A percentile compares a stretch with the other conserved stretches of the same genome.
Conservation (phyloP, 2,888 invertebrate species). For the Lepidochrysops patricia region DNA sequence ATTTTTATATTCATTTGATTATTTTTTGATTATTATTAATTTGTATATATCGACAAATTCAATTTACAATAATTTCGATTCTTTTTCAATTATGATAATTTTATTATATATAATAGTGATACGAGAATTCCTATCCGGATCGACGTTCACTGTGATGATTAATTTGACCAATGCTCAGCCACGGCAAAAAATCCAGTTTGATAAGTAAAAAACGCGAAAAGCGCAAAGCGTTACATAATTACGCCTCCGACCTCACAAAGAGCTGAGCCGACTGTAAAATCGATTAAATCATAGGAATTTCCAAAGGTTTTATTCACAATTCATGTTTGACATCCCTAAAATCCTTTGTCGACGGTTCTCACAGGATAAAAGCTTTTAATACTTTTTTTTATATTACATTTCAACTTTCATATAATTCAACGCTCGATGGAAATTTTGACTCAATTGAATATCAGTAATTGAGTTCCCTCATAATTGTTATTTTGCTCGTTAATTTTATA, state of each 20-base stretch:
- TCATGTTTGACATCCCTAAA: conserved; percentile 12
- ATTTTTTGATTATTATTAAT: no score
- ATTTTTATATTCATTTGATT: no score
- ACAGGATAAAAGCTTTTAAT: neutral
- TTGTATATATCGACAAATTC: no score
- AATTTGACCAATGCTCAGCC: no score
- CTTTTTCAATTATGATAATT: no score
- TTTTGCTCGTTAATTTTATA: neutral
- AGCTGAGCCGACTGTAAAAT: neutral
- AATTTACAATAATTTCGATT: neutral
- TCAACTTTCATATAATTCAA: conserved; percentile 10
- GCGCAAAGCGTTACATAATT: conserved; percentile 4
- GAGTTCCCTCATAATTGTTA: conserved; percentile 2
- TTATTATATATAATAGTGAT: no score
- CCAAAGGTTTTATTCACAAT: conserved; percentile 10
- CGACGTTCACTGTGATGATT: no score
- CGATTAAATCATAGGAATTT: conserved; percentile 10
- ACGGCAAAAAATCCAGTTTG: no score
- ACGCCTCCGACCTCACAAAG: neutral
- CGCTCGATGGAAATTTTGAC: conserved; percentile 1
- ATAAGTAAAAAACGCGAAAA: neutral
- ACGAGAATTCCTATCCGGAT: no score
- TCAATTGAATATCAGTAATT: conserved; percentile 1
- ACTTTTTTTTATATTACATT: conserved; percentile 2
- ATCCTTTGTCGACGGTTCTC: conserved; percentile 10